Evolutionary conservation across 2,113 vertebrate species (phyloP), one percentile per base, ranked within the genome.

Genomic region (Platichthys stellatus): DNA sequence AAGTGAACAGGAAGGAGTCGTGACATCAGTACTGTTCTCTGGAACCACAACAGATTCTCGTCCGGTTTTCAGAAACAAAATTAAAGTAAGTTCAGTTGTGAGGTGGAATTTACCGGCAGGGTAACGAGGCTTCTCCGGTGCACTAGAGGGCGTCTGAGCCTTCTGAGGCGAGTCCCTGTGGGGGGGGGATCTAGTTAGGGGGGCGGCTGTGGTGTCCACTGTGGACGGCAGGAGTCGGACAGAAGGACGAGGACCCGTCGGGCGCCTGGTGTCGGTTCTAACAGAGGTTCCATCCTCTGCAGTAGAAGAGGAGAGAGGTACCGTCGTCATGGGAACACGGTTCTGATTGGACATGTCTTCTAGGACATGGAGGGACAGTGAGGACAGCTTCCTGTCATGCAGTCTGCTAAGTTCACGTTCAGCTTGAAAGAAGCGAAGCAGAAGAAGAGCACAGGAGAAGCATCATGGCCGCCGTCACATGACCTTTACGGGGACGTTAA

Each of bases 41-140:
- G 35, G 9, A 38, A 38, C 35, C 35, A 38, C 8, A 38, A 9
- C 35, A 2, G 35, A 38, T 47, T 7, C 6, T 4, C 40, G 5
- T 38, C 24, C 14, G 20, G 5, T 11, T 69, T 12, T 59, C 23
- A 76, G 45, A 31, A 31, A 31, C 31, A 31, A 31, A 31, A 72
- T 1, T 2, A 57, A 63, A n/a, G 72, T 21, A n/a, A 63, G 67
- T 54, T 31, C 6, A 31, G 31, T 31, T 31, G 31, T 31, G 31
- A 31, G 31, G 31, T 7, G 31, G 6, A 63, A 91, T 87, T 94
- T 94, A 94, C 93, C 92, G 60, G 88, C 78, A 62, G 91, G 80
- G 54, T 76, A 87, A 74, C 64, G 81, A 75, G 80, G 64, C 70
- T 81, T 92, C 82, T 84, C 78, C 54, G 91, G 87, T 54, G 82